Conservation (phyloP, 2,113 vertebrate species). For the Falco punctatus region DNA sequence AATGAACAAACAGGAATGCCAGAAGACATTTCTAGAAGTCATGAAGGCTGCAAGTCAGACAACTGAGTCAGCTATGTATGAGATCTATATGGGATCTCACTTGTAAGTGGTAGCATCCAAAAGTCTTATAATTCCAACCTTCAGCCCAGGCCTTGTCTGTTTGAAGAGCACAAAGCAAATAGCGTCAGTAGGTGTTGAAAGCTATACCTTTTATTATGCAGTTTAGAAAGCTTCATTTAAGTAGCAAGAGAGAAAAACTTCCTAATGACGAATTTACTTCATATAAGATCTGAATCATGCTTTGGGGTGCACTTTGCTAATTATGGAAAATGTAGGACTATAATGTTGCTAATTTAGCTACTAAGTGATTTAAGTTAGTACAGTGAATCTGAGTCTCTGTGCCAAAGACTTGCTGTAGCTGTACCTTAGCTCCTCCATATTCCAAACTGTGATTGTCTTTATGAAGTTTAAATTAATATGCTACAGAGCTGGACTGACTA, state of each 20-base stretch:
- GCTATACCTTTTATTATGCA: neutral
- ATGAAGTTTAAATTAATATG: neutral
- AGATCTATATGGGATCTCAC: neutral
- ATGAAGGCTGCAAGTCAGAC: neutral
- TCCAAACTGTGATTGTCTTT: neutral
- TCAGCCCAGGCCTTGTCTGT: neutral
- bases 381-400: neutral
- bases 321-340: neutral
- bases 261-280: neutral
- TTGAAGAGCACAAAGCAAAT: neutral
- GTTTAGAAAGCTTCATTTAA: neutral
- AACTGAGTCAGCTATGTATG: neutral
- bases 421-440: neutral
- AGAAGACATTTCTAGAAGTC: neutral
- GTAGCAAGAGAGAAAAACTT: neutral
- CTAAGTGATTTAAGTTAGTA: neutral
- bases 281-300: neutral
- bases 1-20: neutral
- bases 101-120: neutral
- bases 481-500: neutral
- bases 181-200: neutral
- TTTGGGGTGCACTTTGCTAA: neutral
- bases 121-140: neutral
- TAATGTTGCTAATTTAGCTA: neutral
- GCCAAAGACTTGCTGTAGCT: neutral